A percentile compares a stretch with the other conserved stretches of the same genome.
Conservation (phyloP, 2,113 vertebrate species). For the Struthio camelus region DNA sequence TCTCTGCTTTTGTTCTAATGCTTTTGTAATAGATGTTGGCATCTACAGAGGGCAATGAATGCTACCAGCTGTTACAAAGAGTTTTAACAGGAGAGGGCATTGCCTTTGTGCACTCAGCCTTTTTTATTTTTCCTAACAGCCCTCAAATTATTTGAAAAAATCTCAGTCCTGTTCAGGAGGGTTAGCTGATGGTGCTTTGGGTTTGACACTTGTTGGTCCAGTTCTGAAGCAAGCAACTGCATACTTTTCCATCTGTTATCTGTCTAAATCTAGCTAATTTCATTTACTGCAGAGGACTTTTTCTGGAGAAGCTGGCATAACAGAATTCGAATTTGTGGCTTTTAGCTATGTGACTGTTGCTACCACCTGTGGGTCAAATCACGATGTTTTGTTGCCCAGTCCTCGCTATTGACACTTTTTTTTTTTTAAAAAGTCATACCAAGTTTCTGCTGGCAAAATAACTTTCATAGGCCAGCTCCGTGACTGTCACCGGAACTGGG, state of each 20-base stretch:
- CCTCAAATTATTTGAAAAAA: background rate
- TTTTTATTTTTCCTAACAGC: background rate
- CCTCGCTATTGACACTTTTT: background rate
- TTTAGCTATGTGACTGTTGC: background rate
- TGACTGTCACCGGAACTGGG: background rate
- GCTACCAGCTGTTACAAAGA: background rate
- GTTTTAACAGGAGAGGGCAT: no score
- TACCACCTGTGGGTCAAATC: background rate
- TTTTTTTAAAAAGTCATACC: background rate
- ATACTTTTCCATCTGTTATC: background rate
- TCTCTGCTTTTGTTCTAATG: background rate
- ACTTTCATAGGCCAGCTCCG: background rate
- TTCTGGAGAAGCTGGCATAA: background rate
- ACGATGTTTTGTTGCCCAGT: background rate
- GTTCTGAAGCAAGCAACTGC: background rate
- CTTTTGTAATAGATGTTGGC: background rate
- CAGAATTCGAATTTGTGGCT: background rate
- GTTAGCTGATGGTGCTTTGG: background rate
- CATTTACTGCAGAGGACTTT: background rate
- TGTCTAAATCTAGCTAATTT: background rate
- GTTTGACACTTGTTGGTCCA: background rate
- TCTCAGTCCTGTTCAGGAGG: background rate
- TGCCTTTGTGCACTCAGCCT: background rate
- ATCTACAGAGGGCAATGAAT: background rate
- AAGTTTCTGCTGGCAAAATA: background rate